phyloP scores from a whole-genome alignment of 2,113 vertebrate species.

The Spilogale gracilis region DNA sequence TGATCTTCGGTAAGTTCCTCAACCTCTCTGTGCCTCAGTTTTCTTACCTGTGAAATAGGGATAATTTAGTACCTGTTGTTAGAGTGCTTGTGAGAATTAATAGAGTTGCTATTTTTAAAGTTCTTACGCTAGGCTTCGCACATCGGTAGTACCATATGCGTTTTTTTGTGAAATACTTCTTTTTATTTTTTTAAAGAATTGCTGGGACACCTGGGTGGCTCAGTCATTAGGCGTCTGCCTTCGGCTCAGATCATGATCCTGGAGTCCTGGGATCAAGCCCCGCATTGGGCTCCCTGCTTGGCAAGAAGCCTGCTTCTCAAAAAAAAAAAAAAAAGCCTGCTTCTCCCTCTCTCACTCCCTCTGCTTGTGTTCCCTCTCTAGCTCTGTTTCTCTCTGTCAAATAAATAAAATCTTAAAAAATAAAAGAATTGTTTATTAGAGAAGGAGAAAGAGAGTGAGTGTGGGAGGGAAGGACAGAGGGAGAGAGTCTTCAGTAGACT shows the following conservation, averaged over 20 bases:
- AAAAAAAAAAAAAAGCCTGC: too few relatives aligned
- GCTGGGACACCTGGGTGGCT: too few relatives aligned
- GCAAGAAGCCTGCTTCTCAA: too few relatives aligned
- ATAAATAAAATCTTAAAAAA: too few relatives aligned
- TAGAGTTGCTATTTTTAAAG: not conserved
- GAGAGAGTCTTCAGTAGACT: not conserved
- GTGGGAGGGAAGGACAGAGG: not conserved
- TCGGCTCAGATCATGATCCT: too few relatives aligned
- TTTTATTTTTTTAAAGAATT: not conserved
- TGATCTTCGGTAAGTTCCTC: conserved; percentile 42
- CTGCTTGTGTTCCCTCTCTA: too few relatives aligned
- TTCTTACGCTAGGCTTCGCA: not conserved
- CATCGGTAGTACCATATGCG: rapidly evolving
- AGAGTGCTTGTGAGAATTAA: not conserved
- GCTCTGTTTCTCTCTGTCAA: too few relatives aligned
- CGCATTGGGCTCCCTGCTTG: too few relatives aligned
- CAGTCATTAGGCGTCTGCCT: too few relatives aligned
- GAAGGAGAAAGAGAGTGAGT: not conserved
- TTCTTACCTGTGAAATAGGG: not conserved
- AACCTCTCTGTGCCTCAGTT: not conserved
- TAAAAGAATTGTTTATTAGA: not conserved
- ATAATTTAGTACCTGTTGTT: not conserved
- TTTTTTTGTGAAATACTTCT: not conserved
- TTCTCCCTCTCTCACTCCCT: too few relatives aligned
- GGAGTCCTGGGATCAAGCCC: too few relatives aligned